Evolutionary conservation across 1,140 invertebrate species (phyloP).

Genomic region (Cyrtorhinus lividipennis): DNA sequence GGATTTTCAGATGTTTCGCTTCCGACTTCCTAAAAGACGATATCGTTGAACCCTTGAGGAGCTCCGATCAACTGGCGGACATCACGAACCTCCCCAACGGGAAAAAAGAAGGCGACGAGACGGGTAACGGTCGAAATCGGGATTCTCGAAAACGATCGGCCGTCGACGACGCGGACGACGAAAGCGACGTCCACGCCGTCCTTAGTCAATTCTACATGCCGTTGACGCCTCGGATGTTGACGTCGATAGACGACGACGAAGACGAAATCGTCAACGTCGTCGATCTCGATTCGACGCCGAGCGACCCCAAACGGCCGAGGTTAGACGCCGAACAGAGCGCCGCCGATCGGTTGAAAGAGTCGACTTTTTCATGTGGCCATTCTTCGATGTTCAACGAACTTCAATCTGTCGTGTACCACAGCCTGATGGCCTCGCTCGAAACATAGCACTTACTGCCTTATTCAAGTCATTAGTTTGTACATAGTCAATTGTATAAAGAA

Average conservation of each 20-base stretch:
- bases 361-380: conserved; percentile 41
- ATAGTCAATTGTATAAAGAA: background rate
- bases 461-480: conserved; percentile 12
- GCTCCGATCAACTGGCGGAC: conserved; percentile 25
- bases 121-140: conserved; percentile 29
- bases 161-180: conserved; percentile 37
- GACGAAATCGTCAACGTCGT: conserved; percentile 29
- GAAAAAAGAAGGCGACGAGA: conserved; percentile 24
- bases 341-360: conserved; percentile 22
- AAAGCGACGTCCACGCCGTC: conserved; percentile 42
- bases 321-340: conserved; percentile 19
- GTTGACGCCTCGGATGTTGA: conserved; percentile 47
- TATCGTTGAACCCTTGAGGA: conserved; percentile 18
- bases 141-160: conserved; percentile 28
- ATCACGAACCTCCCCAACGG: conserved; percentile 29
- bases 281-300: conserved; percentile 22
- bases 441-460: conserved; percentile 34
- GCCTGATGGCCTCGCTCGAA: conserved; percentile 50
- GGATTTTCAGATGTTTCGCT: conserved; percentile 16
- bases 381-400: conserved; percentile 51
- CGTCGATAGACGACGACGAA: conserved; percentile 46
- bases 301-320: conserved; percentile 18
- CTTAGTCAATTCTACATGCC: conserved; percentile 56
- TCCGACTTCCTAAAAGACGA: conserved; percentile 23
- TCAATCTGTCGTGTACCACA: conserved; percentile 49